These are phyloP conservation scores for Gorsachius goisagi DNA, from an alignment of 2,113 vertebrate genomes.

Conservation along the genomic window DNA sequence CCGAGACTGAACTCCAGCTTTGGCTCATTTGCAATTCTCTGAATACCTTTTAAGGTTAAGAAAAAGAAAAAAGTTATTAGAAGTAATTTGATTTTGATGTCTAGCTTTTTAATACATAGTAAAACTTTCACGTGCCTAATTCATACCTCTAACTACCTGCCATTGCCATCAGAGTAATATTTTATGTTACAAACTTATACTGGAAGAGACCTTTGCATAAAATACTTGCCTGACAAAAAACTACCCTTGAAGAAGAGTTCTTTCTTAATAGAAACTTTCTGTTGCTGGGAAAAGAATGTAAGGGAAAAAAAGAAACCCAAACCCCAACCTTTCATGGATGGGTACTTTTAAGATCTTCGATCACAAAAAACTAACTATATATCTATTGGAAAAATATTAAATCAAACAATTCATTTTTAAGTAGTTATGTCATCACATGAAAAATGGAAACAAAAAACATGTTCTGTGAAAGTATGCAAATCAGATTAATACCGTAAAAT, in stretches of 20 bases:
- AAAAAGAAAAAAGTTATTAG: background rate
- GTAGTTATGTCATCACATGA: background rate
- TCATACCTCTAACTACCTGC: background rate
- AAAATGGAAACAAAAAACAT: background rate
- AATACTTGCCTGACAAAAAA: background rate
- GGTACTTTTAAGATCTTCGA: background rate
- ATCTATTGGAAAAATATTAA: background rate
- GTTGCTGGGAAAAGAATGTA: background rate
- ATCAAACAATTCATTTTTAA: background rate
- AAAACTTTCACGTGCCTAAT: background rate
- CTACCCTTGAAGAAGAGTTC: background rate
- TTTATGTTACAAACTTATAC: background rate
- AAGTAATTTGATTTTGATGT: background rate
- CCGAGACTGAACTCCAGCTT: constrained; percentile 83
- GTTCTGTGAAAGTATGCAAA: background rate
- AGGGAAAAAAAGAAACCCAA: accelerated
- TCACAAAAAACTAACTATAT: background rate
- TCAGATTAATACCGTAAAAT: background rate
- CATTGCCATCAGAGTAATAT: background rate
- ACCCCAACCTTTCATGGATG: background rate
- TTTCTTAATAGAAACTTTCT: background rate
- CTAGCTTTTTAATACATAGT: background rate
- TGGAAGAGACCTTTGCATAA: background rate
- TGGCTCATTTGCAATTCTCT: constrained; percentile 73
- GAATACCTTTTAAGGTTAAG: constrained; percentile 69